Percentiles rank a stretch among this genome's conserved stretches.
Conservation (phyloP, 2,113 vertebrate species). For the Burhinus oedicnemus region DNA sequence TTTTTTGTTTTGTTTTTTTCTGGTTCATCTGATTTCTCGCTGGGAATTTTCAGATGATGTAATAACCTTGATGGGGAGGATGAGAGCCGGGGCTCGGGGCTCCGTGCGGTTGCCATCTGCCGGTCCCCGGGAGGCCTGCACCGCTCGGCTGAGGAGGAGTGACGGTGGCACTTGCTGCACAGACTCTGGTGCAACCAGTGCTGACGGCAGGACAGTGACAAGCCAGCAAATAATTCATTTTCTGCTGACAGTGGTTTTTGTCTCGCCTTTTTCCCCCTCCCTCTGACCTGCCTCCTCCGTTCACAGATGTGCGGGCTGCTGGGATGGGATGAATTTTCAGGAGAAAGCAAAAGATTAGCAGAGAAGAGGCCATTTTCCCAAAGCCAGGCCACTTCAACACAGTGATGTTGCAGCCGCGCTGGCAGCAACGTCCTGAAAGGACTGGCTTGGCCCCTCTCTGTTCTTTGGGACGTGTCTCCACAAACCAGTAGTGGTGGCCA, state of each 20-base stretch:
- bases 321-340: not conserved
- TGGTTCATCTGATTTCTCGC: not conserved
- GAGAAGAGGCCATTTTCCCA: not conserved
- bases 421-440: not conserved
- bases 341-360: not conserved
- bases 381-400: not conserved
- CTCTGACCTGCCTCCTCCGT: not conserved
- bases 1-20: not conserved
- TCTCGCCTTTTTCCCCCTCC: not conserved
- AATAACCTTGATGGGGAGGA: conserved; percentile 58
- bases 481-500: not conserved
- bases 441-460: not conserved
- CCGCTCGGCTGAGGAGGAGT: not conserved
- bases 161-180: not conserved
- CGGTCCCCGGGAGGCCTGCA: conserved; percentile 40
- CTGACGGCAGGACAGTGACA: not conserved
- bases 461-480: not conserved
- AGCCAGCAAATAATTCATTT: not conserved
- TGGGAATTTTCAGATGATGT: conserved; percentile 62
- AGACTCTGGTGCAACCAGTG: not conserved
- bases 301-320: not conserved
- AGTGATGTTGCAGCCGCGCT: not conserved
- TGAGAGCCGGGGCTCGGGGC: not conserved
- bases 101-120: conserved; percentile 71
- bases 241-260: not conserved